phyloP scores from a whole-genome alignment of 2,113 vertebrate genomes.

The Datnioides undecimradiatus region DNA sequence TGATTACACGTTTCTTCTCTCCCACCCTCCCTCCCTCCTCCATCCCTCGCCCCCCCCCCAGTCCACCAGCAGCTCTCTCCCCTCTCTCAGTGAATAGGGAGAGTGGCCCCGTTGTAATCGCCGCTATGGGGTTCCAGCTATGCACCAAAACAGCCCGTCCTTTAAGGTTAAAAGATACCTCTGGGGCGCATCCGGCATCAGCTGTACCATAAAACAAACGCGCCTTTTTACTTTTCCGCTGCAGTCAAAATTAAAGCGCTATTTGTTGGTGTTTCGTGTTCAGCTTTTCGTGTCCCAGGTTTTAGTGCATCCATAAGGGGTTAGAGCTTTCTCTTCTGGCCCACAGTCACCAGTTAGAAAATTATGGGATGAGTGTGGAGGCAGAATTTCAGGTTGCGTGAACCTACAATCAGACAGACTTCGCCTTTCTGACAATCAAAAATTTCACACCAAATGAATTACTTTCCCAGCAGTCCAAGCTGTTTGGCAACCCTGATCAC shows the following conservation, averaged over 20 bases:
- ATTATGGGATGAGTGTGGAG: neutral
- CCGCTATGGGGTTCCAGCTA: constrained; percentile 51
- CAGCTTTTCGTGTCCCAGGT: too few relatives aligned
- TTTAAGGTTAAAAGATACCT: constrained; percentile 37
- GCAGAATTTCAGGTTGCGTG: neutral
- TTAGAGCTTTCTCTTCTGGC: neutral
- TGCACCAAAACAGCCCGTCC: constrained; percentile 40
- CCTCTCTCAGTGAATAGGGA: constrained; percentile 56
- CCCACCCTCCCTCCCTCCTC: constrained; percentile 30
- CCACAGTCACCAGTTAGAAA: neutral
- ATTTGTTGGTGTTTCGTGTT: neutral
- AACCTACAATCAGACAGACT: neutral
- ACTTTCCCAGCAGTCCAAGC: constrained; percentile 26
- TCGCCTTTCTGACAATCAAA: constrained; percentile 18
- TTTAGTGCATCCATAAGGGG: neutral
- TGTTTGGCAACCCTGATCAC: constrained; percentile 30
- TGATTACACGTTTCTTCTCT: constrained; percentile 74
- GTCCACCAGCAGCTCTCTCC: constrained; percentile 43
- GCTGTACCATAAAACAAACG: constrained; percentile 30
- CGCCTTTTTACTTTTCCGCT: neutral
- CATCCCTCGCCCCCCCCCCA: neutral
- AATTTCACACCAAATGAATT: constrained; percentile 39
- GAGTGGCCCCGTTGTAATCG: constrained; percentile 53
- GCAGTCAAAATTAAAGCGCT: constrained; percentile 18
- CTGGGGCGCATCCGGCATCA: constrained; percentile 46